Evolutionary conservation across 2,888 invertebrate genomes (phyloP).

Genomic region (Idaea straminata): DNA sequence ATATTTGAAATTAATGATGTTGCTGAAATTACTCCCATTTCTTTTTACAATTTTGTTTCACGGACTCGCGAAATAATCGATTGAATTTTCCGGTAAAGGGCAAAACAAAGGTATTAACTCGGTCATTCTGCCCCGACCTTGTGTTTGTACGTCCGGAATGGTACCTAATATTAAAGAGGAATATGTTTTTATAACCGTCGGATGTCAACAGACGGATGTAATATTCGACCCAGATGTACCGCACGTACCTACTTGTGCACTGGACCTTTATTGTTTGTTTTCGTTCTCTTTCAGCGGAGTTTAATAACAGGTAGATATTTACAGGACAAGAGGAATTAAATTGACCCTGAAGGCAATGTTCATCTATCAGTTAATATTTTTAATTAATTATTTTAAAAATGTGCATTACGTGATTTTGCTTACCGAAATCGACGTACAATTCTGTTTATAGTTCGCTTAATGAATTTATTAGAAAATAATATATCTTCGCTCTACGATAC

Average conservation of each 20-base stretch:
- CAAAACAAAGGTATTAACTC: slow-evolving; percentile 20
- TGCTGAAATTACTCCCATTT: not conserved
- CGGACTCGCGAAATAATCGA: slow-evolving; percentile 2
- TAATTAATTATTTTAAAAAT: too few species aligned
- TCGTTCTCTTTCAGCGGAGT: slow-evolving; percentile 4
- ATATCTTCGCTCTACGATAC: too few species aligned
- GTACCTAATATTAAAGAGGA: slow-evolving; percentile 21
- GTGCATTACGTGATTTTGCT: too few species aligned
- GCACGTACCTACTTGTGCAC: slow-evolving; percentile 6
- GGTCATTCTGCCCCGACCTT: slow-evolving; percentile 11
- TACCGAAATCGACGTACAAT: too few species aligned
- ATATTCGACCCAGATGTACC: slow-evolving; percentile 25
- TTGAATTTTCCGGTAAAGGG: slow-evolving; percentile 4
- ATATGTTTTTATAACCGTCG: slow-evolving; percentile 29
- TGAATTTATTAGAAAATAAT: too few species aligned
- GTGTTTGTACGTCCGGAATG: slow-evolving; percentile 26
- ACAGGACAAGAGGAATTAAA: not conserved
- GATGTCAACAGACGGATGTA: slow-evolving; percentile 24
- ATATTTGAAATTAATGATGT: not conserved
- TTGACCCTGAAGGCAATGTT: not conserved
- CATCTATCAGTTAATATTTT: not conserved
- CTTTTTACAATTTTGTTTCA: not conserved
- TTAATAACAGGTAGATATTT: not conserved
- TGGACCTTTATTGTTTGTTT: slow-evolving; percentile 23
- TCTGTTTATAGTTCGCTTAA: too few species aligned